Base-by-base conservation (phyloP, 2,888 invertebrate species). In the Cenopis cana region DNA sequence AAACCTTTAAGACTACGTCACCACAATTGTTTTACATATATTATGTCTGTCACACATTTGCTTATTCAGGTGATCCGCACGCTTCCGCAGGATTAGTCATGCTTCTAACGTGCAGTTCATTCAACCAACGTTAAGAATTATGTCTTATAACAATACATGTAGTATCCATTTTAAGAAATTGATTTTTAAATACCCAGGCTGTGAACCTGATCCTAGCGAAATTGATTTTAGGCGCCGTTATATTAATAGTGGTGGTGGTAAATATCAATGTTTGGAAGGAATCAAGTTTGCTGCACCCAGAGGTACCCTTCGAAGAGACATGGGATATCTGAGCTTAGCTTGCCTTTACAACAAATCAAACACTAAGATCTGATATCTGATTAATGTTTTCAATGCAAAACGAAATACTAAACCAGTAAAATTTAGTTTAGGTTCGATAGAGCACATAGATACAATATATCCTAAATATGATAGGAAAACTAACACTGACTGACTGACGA, bases 81-180 rank as follows among this genome's bases (percentile, higher is more conserved):
- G 8, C 80, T 79, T 79, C 75, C 77, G 76, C 75, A 59, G 77
- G 77, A 84, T 89, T 89, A 87, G 86, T 88, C 88, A 88, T 79
- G 78, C 79, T 76, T 78, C 85, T 84, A 83, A 81, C 79, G 76
- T 78, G 80, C 81, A 78, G 85, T 78, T 78, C 83, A 80, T 78
- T 81, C 84, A 85, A 73, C 61, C 62, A 67, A 57, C 57, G 55
- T 55, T 54, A 24, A 38, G 62, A 18, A 65, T 68, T 67, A 65
- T 75, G 74, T 70, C 64, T 64, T 41, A 60, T 54, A 61, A 55
- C 24, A 55, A 61, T 68, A 41, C n/a, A n/a, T n/a, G n/a, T n/a
- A n/a, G n/a, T n/a, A n/a, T 0, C 18, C n/a, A n/a, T 46, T 33
- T 41, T 50, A 8, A 38, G 20, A 41, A 57, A 54, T 59, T 1